Percentiles rank a stretch among this genome's conserved stretches.
These are phyloP conservation scores for Scolopax mira DNA, from an alignment of 2,113 vertebrate species.

Conservation along the genomic window DNA sequence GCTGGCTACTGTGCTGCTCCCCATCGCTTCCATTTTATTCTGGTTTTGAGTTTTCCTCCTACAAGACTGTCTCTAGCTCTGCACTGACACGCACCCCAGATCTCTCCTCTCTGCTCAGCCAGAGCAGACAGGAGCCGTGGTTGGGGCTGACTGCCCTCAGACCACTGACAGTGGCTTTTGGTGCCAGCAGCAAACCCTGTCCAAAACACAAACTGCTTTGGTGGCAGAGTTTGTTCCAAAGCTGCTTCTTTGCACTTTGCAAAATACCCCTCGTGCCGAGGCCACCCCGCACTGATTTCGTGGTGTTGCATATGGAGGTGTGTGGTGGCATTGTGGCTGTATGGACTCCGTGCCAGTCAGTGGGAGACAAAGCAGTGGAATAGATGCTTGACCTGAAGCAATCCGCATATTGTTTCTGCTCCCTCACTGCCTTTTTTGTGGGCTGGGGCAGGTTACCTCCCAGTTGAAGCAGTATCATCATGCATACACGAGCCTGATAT, in stretches of 20 bases:
- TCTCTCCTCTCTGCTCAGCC: neutral
- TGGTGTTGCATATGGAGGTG: accelerated
- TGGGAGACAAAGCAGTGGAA: neutral
- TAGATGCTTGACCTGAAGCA: neutral
- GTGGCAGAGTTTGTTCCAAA: neutral
- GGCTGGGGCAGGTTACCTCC: neutral
- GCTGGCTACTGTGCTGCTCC: accelerated
- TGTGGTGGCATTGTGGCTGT: neutral
- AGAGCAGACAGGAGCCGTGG: neutral
- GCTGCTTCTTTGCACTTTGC: neutral
- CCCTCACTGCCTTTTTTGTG: neutral
- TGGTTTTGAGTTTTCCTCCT: neutral
- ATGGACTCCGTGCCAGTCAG: accelerated
- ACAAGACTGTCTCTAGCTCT: neutral
- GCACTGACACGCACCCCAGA: neutral
- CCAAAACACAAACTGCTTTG: neutral
- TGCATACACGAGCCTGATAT: neutral
- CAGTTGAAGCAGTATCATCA: accelerated
- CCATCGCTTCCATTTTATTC: accelerated
- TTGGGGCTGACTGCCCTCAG: neutral
- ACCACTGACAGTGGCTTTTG: accelerated
- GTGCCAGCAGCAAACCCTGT: neutral
- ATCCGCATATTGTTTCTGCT: neutral
- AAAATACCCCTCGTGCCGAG: accelerated
- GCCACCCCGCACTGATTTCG: neutral